phyloP scores from a whole-genome alignment of 1,140 invertebrate genomes.

The Drosophila melanica region DNA sequence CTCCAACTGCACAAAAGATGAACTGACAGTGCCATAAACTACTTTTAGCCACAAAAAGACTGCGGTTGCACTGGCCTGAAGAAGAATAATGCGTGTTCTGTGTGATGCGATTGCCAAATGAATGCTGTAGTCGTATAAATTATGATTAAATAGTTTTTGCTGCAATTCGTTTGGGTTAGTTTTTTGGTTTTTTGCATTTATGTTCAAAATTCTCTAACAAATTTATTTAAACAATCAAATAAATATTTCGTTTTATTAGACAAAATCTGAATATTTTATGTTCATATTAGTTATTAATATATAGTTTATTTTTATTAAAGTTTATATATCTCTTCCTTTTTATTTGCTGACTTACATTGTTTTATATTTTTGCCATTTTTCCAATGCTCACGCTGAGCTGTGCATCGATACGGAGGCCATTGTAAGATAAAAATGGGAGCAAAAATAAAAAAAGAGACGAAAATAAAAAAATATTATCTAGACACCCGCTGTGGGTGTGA shows the following conservation, averaged over 20 bases:
- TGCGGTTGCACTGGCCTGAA: constrained; percentile 8
- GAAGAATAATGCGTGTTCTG: constrained; percentile 15
- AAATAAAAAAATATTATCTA: constrained; percentile 14
- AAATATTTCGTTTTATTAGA: no score
- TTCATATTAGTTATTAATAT: no score
- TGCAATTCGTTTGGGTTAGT: no score
- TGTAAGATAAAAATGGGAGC: background rate
- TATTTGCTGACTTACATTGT: background rate
- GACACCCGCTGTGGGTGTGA: constrained; percentile 17
- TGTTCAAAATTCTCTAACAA: background rate
- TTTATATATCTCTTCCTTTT: background rate
- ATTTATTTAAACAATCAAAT: background rate
- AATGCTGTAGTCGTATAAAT: background rate
- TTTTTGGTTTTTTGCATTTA: no score
- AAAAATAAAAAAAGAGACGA: no score
- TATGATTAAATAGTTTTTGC: background rate
- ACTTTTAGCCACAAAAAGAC: constrained; percentile 33
- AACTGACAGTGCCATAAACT: constrained; percentile 64
- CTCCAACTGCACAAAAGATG: constrained; percentile 40
- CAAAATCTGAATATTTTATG: no score
- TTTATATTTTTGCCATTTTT: background rate
- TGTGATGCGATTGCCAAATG: constrained; percentile 17
- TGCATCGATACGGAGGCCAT: background rate
- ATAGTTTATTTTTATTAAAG: no score
- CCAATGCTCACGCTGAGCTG: constrained; percentile 6